Evolutionary conservation across 2,797 vertebrate species (phyloP).

Genomic region (Bovichtus diacanthus): DNA sequence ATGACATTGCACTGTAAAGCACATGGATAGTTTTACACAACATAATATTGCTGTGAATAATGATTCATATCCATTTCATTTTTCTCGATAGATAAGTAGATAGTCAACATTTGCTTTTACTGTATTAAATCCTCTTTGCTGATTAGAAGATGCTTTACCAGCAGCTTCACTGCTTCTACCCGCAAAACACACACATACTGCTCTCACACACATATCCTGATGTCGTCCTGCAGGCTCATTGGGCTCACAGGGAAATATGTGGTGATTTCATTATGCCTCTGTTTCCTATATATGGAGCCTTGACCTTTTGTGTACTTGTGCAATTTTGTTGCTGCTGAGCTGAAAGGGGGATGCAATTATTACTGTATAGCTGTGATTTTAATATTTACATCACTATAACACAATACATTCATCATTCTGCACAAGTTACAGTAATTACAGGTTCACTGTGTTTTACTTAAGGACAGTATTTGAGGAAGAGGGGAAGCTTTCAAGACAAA

Average conservation of each 20-base stretch:
- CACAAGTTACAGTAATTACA: constrained; percentile 42
- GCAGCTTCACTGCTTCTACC: constrained; percentile 54
- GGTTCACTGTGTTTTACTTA: constrained; percentile 23
- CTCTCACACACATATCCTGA: constrained; percentile 2
- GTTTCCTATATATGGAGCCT: constrained; percentile 44
- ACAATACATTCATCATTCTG: constrained; percentile 47
- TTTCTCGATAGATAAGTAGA: constrained; percentile 12
- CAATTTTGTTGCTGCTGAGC: constrained; percentile 49
- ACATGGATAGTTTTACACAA: constrained; percentile 9
- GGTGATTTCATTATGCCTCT: constrained; percentile 69
- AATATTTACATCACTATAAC: constrained; percentile 54
- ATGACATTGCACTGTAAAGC: constrained; percentile 34
- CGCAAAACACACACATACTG: constrained; percentile 21
- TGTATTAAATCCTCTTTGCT: constrained; percentile 30
- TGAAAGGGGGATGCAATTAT: constrained; percentile 60
- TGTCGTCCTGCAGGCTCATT: constrained; percentile 55
- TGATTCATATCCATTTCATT: constrained; percentile 8
- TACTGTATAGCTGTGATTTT: constrained; percentile 41
- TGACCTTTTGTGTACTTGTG: constrained; percentile 71
- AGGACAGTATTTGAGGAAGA: background rate
- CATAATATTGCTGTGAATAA: background rate
- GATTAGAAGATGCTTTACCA: constrained; percentile 48
- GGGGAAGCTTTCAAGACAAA: background rate
- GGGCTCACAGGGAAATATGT: constrained; percentile 59
- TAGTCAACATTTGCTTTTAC: constrained; percentile 13